Base-by-base conservation (phyloP, 2,888 invertebrate genomes). In the Drosophila koepferae region DNA sequence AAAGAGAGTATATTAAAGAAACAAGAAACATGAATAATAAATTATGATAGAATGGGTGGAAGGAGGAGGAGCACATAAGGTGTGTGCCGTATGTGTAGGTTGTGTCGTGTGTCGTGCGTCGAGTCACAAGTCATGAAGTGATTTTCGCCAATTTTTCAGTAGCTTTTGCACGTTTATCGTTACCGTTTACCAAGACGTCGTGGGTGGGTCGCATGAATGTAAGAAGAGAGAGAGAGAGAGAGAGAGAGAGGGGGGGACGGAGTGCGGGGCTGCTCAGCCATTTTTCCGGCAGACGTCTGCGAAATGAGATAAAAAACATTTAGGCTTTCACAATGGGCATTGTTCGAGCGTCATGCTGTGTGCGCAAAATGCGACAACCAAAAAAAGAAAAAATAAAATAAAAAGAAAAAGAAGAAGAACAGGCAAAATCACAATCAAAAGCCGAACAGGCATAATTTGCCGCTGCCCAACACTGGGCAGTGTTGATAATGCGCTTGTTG, bases 1-100 rank as follows among this genome's bases (percentile, higher is more conserved):
- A n/a, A 2, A 28, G 28, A 31, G 9, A 31, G 31, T 16, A 3
- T 16, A 46, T 46, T 46, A 46, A 49, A 41, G 38, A 14, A n/a
- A 12, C 63, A 63, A 69, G 77, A 81, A 82, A 77, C 88, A 86
- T 89, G 86, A 82, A 88, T 88, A 88, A 89, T 83, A 89, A 89
- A 87, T 87, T 78, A 89, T 82, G 74, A 72, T 77, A 68, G 72
- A 72, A 28, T 5, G 28, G 28, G 12, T 12, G 14, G 7, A n/a
- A n/a, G 38, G 6, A 59, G 9, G 43, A 6, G 36, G 36, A 12
- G 38, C 53, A n/a, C 41, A 54, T 5, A 53, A 53, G 55, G 55
- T 53, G 54, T 55, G 51, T 43, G 43, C 18, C 18, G 14, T 4
- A 23, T 23, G 23, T 31, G 53, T 16, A 49, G 23, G 31, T 43